phyloP scores from a whole-genome alignment of 30 jellyfish, hydroid and myxozoan species.

The Aurelia aurita complex sp. Pacific region DNA sequence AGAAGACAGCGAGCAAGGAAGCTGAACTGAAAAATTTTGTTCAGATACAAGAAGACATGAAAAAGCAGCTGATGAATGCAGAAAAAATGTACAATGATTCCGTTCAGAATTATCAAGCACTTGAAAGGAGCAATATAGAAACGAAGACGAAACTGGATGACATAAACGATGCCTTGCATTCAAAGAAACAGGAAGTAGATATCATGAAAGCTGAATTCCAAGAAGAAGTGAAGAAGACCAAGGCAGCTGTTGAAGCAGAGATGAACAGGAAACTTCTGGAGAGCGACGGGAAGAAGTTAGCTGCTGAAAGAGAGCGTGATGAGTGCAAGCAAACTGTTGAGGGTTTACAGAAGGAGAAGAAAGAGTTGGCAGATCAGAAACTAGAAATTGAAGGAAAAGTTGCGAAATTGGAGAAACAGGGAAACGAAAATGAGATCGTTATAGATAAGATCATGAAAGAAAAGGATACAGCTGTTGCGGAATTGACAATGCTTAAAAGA shows the following conservation, averaged over 20 bases:
- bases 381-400: neutral
- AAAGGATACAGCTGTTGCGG: slow-evolving; percentile 15
- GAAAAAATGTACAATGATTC: slow-evolving; percentile 57
- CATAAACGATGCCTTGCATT: slow-evolving; percentile 19
- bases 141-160: neutral
- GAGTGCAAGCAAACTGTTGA: slow-evolving; percentile 12
- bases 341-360: neutral
- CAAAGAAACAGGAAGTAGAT: slow-evolving; percentile 32
- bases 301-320: slow-evolving; percentile 8
- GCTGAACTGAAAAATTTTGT: slow-evolving; percentile 3
- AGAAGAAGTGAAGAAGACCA: slow-evolving; percentile 36
- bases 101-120: slow-evolving; percentile 38
- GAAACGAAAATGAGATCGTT: neutral
- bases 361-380: neutral
- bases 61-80: slow-evolving; percentile 19
- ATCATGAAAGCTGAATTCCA: slow-evolving; percentile 46
- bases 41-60: slow-evolving; percentile 18
- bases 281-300: slow-evolving; percentile 2
- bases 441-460: slow-evolving; percentile 16
- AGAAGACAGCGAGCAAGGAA: slow-evolving; percentile 9
- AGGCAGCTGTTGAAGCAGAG: slow-evolving; percentile 3
- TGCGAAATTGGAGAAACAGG: slow-evolving; percentile 7
- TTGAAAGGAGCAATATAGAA: slow-evolving; percentile 36
- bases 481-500: neutral
- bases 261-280: slow-evolving; percentile 3